Evolutionary conservation across 2,113 vertebrate genomes (phyloP), one percentile per base, ranked within the genome.

Genomic region (Danionella cerebrum): DNA sequence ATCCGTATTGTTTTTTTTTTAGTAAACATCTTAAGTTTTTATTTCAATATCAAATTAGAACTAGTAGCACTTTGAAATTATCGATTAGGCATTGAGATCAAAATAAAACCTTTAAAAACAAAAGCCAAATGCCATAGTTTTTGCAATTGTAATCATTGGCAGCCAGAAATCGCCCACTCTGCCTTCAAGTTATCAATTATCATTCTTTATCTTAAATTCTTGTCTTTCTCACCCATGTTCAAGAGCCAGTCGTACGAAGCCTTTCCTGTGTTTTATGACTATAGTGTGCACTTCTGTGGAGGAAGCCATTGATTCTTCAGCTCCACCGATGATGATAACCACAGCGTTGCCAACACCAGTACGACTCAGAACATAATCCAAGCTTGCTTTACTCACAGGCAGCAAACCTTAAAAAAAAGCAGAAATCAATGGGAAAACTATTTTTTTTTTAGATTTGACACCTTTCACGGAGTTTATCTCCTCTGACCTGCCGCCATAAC

Each of bases 241-340:
- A 12, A 92, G 81, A 0, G 87, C 91, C 55, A 92, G 22, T 25
- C 74, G 80, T 53, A 92, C 85, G 7, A 93, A 94, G 41, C 90
- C 90, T 39, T 89, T 88, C 14, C 84, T 83, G 1, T 84, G 73
- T 44, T 3, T 82, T 64, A 92, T 80, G 0, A 80, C 68, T 45
- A 92, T 44, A 0, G 65, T 72, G 72, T 91, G 84, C 9, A 80
- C 27, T 41, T 88, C 88, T 0, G 87, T 86, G 19, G 69, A 31
- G 0, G 81, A 79, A 0, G 79, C 41, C 58, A 93, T 74, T 6
- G 90, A 84, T 78, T 92, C 89, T 0, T 86, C 84, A 9, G 90
- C 89, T 1, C 90, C 91, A 5, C 89, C 87, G 10, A 91, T 81
- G 5, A 90, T 22, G 6, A 94, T 91, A 71, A 86, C 81, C 44